These are phyloP conservation scores for Spermophilus dauricus DNA, from an alignment of 2,113 vertebrate genomes.

Conservation along the genomic window DNA sequence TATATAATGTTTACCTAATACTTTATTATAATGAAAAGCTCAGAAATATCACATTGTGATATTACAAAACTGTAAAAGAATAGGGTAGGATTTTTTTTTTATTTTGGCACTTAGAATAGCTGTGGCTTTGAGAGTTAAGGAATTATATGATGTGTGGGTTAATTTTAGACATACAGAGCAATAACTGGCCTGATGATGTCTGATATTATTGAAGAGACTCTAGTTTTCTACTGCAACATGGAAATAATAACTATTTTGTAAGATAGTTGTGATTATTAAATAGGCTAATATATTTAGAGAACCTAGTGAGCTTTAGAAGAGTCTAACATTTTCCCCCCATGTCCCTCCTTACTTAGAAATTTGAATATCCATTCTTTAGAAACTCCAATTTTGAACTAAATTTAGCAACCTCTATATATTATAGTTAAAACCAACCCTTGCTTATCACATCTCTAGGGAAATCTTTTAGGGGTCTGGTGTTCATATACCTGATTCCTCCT, in stretches of 20 bases:
- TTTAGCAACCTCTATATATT: neutral
- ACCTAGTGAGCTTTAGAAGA: neutral
- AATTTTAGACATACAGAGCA: neutral
- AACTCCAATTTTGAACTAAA: neutral
- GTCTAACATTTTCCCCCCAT: neutral
- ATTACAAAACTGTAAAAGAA: neutral
- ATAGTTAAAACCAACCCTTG: neutral
- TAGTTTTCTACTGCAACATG: neutral
- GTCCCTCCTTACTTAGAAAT: neutral
- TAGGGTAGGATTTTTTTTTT: neutral
- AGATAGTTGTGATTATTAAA: neutral
- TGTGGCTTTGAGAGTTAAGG: neutral
- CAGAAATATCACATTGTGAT: neutral
- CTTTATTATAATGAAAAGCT: neutral
- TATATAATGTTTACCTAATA: neutral
- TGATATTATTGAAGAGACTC: neutral
- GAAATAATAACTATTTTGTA: neutral
- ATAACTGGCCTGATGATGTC: neutral
- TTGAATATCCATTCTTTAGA: neutral
- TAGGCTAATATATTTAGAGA: neutral
- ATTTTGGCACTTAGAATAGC: neutral
- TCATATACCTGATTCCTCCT: neutral
- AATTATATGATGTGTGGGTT: neutral
- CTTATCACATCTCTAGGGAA: neutral
- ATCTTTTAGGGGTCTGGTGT: fast-evolving